These are phyloP conservation scores for Centrocercus urophasianus DNA, from an alignment of 2,113 vertebrate species.

Conservation along the genomic window DNA sequence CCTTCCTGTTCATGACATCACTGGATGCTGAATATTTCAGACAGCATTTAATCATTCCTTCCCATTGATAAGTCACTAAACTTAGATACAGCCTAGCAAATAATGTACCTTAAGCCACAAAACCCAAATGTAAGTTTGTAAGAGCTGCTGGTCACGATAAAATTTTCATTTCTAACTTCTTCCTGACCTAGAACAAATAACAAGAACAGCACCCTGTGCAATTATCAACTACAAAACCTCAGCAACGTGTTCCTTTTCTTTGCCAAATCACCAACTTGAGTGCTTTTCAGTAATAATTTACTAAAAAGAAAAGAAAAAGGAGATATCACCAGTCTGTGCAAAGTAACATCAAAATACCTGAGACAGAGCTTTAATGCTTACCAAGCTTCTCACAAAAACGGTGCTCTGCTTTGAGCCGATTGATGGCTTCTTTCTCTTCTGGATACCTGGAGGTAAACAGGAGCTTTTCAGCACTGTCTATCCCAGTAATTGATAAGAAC, in stretches of 20 bases:
- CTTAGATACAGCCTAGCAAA: background rate
- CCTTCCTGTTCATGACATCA: background rate
- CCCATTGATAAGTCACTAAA: background rate
- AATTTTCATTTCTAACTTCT: background rate
- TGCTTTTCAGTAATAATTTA: background rate
- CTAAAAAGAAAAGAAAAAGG: background rate
- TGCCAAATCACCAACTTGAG: background rate
- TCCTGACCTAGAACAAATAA: background rate
- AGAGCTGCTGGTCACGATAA: background rate
- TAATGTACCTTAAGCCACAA: background rate
- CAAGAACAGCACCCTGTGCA: background rate
- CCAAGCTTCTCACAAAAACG: conserved; percentile 73
- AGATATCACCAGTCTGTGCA: background rate
- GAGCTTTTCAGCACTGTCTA: conserved; percentile 78
- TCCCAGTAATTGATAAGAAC: conserved; percentile 71
- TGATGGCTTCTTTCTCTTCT: conserved; percentile 60
- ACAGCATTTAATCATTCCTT: background rate
- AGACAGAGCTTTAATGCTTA: conserved; percentile 39
- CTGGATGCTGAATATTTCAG: background rate
- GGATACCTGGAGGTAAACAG: conserved; percentile 74
- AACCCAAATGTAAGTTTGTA: background rate
- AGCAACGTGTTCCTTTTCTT: background rate
- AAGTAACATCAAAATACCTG: background rate
- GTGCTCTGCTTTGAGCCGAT: conserved; percentile 58
- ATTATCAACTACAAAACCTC: background rate